These are phyloP conservation scores for Sialia sialis DNA, from an alignment of 2,113 vertebrate species.

Conservation along the genomic window DNA sequence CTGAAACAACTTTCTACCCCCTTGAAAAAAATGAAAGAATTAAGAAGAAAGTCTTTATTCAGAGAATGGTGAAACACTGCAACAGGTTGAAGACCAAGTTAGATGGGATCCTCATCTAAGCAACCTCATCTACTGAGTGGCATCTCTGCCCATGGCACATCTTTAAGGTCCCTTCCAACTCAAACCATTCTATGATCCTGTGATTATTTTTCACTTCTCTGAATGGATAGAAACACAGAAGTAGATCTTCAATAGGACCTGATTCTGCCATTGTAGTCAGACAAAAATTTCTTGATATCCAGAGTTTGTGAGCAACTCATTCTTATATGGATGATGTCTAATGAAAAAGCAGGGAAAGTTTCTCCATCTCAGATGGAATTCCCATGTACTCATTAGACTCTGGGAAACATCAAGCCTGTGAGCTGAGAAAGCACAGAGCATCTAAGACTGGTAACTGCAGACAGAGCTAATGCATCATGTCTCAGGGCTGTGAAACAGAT, in stretches of 20 bases:
- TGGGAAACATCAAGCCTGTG: not conserved
- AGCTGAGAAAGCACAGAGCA: not conserved
- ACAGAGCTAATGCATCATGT: not conserved
- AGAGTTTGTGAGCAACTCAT: not conserved
- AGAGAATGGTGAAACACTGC: not conserved
- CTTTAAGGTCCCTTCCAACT: not conserved
- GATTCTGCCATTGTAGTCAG: not conserved
- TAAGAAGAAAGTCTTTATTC: not conserved
- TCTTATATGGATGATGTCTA: not conserved
- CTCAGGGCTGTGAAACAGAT: not conserved
- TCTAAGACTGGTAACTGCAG: not conserved
- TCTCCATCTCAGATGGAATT: not conserved
- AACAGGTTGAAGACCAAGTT: not conserved
- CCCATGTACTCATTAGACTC: not conserved
- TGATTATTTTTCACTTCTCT: not conserved
- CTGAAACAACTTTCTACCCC: not conserved
- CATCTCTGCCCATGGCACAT: not conserved
- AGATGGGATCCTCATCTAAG: not conserved
- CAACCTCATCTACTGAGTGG: accelerated
- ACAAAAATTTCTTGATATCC: not conserved
- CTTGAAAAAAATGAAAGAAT: not conserved
- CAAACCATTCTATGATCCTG: not conserved
- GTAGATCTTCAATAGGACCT: not conserved
- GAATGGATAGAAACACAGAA: not conserved
- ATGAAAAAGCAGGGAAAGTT: not conserved